Conservation (phyloP, 2,113 vertebrate genomes). For the Microtus montanus region DNA sequence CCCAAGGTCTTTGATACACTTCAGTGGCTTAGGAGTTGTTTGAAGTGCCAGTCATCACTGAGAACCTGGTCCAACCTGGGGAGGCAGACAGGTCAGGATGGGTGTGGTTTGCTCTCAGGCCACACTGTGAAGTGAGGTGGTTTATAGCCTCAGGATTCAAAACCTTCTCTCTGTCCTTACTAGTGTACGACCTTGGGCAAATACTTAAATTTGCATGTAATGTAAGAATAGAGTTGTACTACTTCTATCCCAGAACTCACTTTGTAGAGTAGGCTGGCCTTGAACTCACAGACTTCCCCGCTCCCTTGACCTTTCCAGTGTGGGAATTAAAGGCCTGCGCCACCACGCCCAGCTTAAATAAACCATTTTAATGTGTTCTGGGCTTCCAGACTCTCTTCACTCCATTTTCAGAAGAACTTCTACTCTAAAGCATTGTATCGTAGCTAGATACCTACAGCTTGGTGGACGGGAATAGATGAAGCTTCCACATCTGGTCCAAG, state of each 20-base stretch:
- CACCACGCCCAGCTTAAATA: neutral
- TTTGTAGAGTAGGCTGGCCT: neutral
- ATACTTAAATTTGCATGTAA: neutral
- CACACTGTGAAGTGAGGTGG: neutral
- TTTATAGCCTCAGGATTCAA: neutral
- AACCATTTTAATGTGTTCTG: neutral
- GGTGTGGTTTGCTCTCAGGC: neutral
- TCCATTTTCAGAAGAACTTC: neutral
- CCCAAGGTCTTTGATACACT: neutral
- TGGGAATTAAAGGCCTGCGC: neutral
- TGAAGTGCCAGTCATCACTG: neutral
- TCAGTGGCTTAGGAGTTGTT: neutral
- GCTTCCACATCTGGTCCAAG: neutral
- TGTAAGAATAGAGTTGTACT: neutral
- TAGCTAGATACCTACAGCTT: neutral
- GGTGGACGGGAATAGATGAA: neutral
- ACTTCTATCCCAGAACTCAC: neutral
- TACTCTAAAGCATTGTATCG: neutral
- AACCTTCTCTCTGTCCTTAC: neutral
- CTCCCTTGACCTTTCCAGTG: neutral
- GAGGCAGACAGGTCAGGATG: neutral
- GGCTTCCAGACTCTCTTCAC: neutral
- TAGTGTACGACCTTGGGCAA: neutral
- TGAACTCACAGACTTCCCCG: neutral
- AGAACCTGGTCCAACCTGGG: neutral